A percentile compares a stretch with the other conserved stretches of the same genome.
Evolutionary conservation across 1,140 invertebrate species (phyloP).

Genomic region (Akabosia matsudoensis): DNA sequence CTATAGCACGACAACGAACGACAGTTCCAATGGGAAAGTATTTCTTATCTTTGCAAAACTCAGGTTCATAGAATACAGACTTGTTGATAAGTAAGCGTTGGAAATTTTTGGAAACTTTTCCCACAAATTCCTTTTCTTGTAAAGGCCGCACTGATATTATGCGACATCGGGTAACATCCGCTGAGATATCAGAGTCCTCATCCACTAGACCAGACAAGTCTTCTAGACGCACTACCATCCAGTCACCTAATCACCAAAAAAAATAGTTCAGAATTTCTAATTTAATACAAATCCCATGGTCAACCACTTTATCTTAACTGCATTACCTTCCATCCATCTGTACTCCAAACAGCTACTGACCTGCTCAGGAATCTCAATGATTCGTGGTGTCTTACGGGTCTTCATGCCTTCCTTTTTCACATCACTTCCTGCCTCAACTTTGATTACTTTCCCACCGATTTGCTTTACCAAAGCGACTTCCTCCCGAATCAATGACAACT

Average conservation of each 20-base stretch:
- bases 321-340: slow-evolving; percentile 1
- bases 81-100: slow-evolving; percentile 8
- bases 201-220: neutral
- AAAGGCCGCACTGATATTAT: slow-evolving; percentile 25
- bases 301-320: neutral
- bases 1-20: slow-evolving; percentile 20
- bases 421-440: too few species aligned
- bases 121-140: slow-evolving; percentile 29
- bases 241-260: slow-evolving; percentile 39
- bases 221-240: slow-evolving; percentile 29
- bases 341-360: neutral
- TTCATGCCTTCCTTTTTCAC: neutral
- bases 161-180: neutral
- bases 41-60: neutral
- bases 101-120: slow-evolving; percentile 8
- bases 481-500: neutral
- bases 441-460: too few species aligned
- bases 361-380: neutral
- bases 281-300: neutral
- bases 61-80: slow-evolving; percentile 24
- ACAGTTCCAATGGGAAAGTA: neutral
- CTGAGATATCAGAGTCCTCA: neutral
- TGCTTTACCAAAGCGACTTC: too few species aligned
- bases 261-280: neutral
- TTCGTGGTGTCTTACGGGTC: neutral